These are phyloP conservation scores for Cataglyphis livida DNA, from an alignment of 2,888 invertebrate species.

Conservation along the genomic window DNA sequence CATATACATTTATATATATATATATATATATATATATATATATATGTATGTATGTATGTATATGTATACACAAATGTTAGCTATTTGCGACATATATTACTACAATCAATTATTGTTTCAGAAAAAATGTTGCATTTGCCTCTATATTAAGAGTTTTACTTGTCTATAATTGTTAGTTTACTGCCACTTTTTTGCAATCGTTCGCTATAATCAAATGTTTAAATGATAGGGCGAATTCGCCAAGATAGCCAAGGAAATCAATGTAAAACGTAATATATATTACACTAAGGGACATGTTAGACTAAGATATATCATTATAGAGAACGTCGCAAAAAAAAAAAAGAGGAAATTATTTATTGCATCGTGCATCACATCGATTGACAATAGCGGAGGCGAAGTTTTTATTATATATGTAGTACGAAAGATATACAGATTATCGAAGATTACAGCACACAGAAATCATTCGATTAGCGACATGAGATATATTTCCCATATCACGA, in stretches of 20 bases:
- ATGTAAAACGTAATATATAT: constrained; percentile 64
- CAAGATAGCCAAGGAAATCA: constrained; percentile 60
- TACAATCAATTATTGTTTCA: constrained; percentile 45
- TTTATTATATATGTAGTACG: constrained; percentile 24
- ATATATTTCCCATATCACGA: constrained; percentile 40
- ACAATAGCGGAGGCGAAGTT: constrained; percentile 78
- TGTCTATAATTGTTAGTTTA: constrained; percentile 62
- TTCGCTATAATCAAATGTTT: constrained; percentile 70
- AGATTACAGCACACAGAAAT: constrained; percentile 27
- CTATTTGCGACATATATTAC: constrained; percentile 10
- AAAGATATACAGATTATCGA: constrained; percentile 44
- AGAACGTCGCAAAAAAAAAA: constrained; percentile 52
- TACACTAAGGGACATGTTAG: constrained; percentile 49
- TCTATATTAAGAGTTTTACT: constrained; percentile 47
- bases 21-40: too few relatives aligned
- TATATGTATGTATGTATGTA: too few relatives aligned
- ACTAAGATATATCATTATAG: constrained; percentile 49
- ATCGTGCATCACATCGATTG: constrained; percentile 77
- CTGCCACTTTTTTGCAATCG: constrained; percentile 70
- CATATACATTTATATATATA: neutral
- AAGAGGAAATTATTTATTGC: constrained; percentile 70
- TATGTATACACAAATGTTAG: neutral
- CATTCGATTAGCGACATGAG: constrained; percentile 22
- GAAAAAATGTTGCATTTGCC: constrained; percentile 59
- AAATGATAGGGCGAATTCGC: constrained; percentile 51